These are phyloP conservation scores for Drosophila pandora DNA, from an alignment of 1,140 invertebrate species.

Conservation along the genomic window DNA sequence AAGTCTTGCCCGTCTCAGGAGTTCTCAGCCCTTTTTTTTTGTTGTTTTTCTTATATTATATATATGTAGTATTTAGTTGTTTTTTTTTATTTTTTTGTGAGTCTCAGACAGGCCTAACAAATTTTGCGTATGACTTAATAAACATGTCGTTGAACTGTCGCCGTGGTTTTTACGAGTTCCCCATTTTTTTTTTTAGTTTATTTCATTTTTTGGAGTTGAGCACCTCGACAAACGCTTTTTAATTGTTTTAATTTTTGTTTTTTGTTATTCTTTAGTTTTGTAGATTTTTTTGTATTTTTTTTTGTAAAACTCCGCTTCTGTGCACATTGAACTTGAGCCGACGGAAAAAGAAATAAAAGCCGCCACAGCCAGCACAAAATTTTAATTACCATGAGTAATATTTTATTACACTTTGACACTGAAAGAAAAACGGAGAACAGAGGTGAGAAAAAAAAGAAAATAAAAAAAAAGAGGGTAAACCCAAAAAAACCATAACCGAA, in stretches of 20 bases:
- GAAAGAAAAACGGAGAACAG: conserved; percentile 64
- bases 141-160: conserved; percentile 82
- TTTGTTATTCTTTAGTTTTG: conserved; percentile 5
- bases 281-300: not conserved
- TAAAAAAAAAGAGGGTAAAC: conserved; percentile 1
- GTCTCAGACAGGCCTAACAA: conserved; percentile 46
- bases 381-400: conserved; percentile 82
- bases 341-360: conserved; percentile 62
- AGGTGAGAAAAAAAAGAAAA: conserved; percentile 7
- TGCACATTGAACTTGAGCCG: conserved; percentile 81
- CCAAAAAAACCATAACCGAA: conserved; percentile 4
- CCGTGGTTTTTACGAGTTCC: conserved; percentile 62
- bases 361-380: conserved; percentile 64
- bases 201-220: conserved; percentile 43
- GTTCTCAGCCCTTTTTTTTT: conserved; percentile 51
- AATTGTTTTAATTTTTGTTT: conserved; percentile 68
- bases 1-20: conserved; percentile 1
- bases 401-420: conserved; percentile 83
- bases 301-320: conserved; percentile 10
- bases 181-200: conserved; percentile 7
- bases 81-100: not conserved
- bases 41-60: not conserved
- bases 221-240: conserved; percentile 76
- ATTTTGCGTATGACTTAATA: conserved; percentile 81
- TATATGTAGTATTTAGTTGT: not conserved